Conservation (phyloP, 1,140 invertebrate species). For the Venturia canescens region DNA sequence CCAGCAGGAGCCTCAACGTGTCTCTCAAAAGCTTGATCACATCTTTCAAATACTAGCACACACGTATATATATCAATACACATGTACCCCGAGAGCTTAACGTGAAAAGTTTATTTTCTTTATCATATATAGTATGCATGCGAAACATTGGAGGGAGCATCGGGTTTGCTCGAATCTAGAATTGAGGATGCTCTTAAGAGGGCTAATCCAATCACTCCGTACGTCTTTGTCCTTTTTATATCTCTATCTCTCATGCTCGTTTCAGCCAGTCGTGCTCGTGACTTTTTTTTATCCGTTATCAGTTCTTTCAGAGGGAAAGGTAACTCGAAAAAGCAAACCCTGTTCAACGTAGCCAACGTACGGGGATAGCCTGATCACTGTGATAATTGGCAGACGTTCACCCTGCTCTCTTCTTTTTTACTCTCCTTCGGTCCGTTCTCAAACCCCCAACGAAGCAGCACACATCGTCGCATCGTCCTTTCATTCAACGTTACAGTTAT, state of each 20-base stretch:
- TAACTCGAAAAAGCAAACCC: background rate
- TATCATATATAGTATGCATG: conserved; percentile 1
- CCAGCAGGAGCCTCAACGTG: conserved; percentile 50
- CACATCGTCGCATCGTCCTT: conserved; percentile 4
- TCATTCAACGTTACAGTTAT: background rate
- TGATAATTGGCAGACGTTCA: conserved; percentile 50
- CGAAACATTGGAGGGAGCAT: background rate
- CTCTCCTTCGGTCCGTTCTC: conserved; percentile 23
- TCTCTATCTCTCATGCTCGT: background rate
- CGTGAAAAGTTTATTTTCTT: conserved; percentile 48
- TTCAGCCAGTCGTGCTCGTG: no score
- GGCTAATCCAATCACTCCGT: conserved; percentile 43
- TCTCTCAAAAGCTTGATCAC: conserved; percentile 47
- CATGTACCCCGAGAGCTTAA: conserved; percentile 42
- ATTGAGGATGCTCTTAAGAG: conserved; percentile 41
- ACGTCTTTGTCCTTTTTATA: conserved; percentile 31
- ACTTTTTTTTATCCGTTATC: conserved; percentile 12
- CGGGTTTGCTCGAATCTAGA: conserved; percentile 11
- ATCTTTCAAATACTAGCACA: background rate
- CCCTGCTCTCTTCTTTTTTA: conserved; percentile 13
- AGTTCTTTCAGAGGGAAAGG: background rate
- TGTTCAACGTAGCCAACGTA: conserved; percentile 21
- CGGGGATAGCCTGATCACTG: conserved; percentile 37
- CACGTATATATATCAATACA: background rate
- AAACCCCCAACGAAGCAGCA: background rate